Base-by-base conservation (phyloP, 1,140 invertebrate species). In the Procambarus virginalis region DNA sequence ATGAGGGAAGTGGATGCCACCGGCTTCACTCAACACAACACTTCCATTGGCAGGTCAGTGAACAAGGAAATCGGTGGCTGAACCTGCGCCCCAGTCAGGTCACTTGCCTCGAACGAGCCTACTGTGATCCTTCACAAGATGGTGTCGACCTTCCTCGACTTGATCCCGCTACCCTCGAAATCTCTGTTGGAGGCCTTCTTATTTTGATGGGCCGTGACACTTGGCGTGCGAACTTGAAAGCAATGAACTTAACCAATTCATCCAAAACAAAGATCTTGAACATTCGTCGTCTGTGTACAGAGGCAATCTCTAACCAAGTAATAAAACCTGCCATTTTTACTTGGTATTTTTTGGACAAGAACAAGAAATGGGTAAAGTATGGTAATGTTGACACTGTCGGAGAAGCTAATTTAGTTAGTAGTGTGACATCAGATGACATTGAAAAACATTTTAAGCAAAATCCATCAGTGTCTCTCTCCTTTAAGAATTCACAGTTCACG, bases 1-100 rank as follows among this genome's bases (percentile, higher is more conserved):
- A 78, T 12, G 87, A 84, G 49, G 22, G n/a, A 22, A 64, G 34
- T 60, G 87, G 87, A 34, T 89, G 87, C 64, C 79, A 20, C 14
- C 46, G 81, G 14, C 73, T 89, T 49, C 87, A 89, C 76, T 12
- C 81, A n/a, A 46, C 80, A 34, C 75, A 22, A 9, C 87, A 83
- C 45, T 89, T 89, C 60, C 87, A 89, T 8, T 89, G 88, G 88
- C 88, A 89, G 58, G n/a, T 89, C 12, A 84, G 75, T 84, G 81
- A 78, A 55, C 34, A 78, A 8, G 81, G 82, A 10, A 78, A 34
- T 6, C 77, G 60, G 3, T 89, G 88, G 88, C 14, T 89, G 0
- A 89, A 89, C 46, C 17, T 89, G n/a, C 75, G 55, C 2, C 14
- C 14, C 2, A 12, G 34, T 20, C 58, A 78, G 51, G 75, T 70